Base-by-base conservation (phyloP, 2,888 invertebrate genomes). In the Orthonevra nobilis region DNA sequence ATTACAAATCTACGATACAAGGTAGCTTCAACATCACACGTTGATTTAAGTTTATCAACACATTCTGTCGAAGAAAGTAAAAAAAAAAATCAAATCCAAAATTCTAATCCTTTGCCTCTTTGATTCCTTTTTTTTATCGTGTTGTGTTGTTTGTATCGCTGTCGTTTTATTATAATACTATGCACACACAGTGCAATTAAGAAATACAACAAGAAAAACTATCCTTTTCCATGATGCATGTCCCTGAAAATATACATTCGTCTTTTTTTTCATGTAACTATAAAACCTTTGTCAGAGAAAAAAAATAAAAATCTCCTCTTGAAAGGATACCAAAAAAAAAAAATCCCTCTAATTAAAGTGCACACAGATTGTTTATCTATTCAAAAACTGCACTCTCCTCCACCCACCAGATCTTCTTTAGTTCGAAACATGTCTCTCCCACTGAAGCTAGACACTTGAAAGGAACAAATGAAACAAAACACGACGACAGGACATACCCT, bases 361-460 rank as follows among this genome's bases (percentile, higher is more conserved):
- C 77, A 77, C 77, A 77, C 77, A 77, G 70, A 77, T 77, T 77
- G 64, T 70, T 77, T 77, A 77, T 70, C 64, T 70, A 77, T 70
- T 64, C 28, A n/a, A n/a, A n/a, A n/a, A n/a, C n/a, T n/a, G n/a
- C n/a, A n/a, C 38, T 26, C 7, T 2, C 14, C 36, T 17, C n/a
- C 17, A 1, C 10, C 3, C 10, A 9, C 5, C 6, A 34, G 10
- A n/a, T 3, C 10, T 26, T 5, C 36, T 34, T 20, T 26, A 38
- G 38, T 36, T 23, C n/a, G 34, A 26, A 15, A 26, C 14, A 34
- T 12, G 34, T 52, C 12, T 52, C 40, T n/a, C 40, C 15, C 15
- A 50, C 30, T 9, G 34, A 54, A 14, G 26, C 17, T n/a, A 28
- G 52, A 60, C 44, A 52, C 52, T 36, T 44, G 7, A 28, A 52